phyloP scores from a whole-genome alignment of 2,888 invertebrate genomes.

The Eledona agricola region DNA sequence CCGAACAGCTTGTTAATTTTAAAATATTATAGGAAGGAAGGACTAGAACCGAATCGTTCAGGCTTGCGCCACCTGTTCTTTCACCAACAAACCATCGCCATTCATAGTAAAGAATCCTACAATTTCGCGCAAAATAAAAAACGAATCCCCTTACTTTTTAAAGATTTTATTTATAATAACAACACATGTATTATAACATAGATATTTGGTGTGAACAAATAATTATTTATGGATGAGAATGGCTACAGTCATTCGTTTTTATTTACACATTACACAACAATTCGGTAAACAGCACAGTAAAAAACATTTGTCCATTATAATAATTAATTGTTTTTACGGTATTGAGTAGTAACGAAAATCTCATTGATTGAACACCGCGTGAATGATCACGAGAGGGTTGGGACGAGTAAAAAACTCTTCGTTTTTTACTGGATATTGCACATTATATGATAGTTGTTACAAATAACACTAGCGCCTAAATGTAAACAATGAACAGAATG shows the following conservation, averaged over 20 bases:
- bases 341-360: slow-evolving; percentile 22
- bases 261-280: slow-evolving; percentile 59
- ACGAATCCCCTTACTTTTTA: slow-evolving; percentile 28
- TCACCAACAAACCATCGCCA: neutral
- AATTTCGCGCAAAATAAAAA: slow-evolving; percentile 5
- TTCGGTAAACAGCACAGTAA: slow-evolving; percentile 54
- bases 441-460: slow-evolving; percentile 50
- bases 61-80: slow-evolving; percentile 10
- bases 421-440: slow-evolving; percentile 42
- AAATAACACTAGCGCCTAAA: slow-evolving; percentile 56
- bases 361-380: slow-evolving; percentile 46
- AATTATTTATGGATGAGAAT: slow-evolving; percentile 58
- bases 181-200: slow-evolving; percentile 65
- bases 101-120: neutral
- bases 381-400: slow-evolving; percentile 32
- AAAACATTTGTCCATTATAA: slow-evolving; percentile 40
- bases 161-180: slow-evolving; percentile 60
- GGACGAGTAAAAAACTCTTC: slow-evolving; percentile 26
- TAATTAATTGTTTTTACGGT: slow-evolving; percentile 14
- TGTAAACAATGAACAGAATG: slow-evolving; percentile 50
- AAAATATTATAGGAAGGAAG: too few species aligned
- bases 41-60: too few species aligned
- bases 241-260: slow-evolving; percentile 51
- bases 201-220: slow-evolving; percentile 64
- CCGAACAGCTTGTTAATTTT: too few species aligned